Base-by-base conservation (phyloP, 2,797 vertebrate genomes). In the Tiaroga cobitis region DNA sequence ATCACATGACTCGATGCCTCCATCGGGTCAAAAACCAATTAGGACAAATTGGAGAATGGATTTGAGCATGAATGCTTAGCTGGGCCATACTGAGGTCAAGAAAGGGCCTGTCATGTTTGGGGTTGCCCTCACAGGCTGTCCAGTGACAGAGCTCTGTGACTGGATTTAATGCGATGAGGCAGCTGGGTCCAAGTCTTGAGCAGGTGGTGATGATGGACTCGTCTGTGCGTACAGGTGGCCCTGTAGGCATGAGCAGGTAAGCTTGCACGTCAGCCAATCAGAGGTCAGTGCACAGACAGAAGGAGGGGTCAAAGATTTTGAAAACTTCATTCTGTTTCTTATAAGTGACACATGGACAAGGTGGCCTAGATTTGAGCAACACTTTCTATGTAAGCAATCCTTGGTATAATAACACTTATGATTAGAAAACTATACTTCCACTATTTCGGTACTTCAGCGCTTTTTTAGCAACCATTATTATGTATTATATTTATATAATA, bases 51-150 rank as follows among this genome's bases (percentile, higher is more conserved):
- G 87, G 81, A 86, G 26, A 89, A 84, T 84, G 43, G 68, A 76
- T 88, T 90, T 91, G 84, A 51, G 90, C 90, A 39, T 91, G 85
- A 88, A 80, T 91, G 90, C 87, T 76, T 89, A 92, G 90, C 88
- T 89, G 89, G 90, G 90, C 49, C 89, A 81, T 29, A 39, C 32
- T 49, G 86, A 85, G 78, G 84, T 51, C n/a, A 13, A 63, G 43
- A 34, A 34, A 63, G 70, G 85, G 77, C 54, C 65, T 74, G 63
- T 59, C 51, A 41, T 63, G 86, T 87, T 83, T 87, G 81, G 85
- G 82, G 79, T 29, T 56, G 49, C 83, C 81, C 77, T 85, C 85
- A 68, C 87, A 85, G 61, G 68, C 70, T 78, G 83, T 79, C 68
- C 70, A 26, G 83, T 85, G 61, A 76, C 49, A 49, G 68, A 73